Conservation (phyloP, 2,888 invertebrate genomes). For the Himalopsyche kuldschensis region DNA sequence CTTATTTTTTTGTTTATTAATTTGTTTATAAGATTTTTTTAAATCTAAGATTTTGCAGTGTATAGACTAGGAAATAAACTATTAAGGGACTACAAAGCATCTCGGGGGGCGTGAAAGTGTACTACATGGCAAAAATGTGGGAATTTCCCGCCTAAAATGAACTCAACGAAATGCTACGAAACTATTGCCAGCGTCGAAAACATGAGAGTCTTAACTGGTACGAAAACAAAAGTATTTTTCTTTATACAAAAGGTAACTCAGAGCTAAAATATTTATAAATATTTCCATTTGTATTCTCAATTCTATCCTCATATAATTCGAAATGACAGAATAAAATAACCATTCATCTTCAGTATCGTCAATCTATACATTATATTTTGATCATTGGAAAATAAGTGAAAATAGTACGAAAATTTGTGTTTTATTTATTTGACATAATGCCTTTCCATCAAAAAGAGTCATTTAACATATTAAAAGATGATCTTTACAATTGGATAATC, state of each 20-base stretch:
- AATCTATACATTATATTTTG: no score
- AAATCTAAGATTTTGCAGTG: background rate
- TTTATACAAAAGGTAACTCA: background rate
- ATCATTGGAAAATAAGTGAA: no score
- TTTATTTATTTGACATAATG: no score
- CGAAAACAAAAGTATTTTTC: background rate
- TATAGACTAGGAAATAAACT: background rate
- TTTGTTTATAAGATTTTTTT: no score
- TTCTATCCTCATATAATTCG: no score
- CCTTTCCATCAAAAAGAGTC: no score
- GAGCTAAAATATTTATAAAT: background rate
- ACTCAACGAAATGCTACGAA: background rate
- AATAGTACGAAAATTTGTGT: no score
- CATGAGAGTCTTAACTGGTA: background rate
- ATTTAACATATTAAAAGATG: no score
- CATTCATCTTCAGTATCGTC: no score
- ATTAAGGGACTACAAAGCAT: background rate
- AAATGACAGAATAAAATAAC: no score
- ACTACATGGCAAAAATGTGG: background rate
- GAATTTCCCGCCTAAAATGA: background rate
- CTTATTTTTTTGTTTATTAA: no score
- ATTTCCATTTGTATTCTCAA: background rate
- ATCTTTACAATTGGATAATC: no score
- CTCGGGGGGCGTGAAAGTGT: background rate
- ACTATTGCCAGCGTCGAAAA: background rate